These are phyloP conservation scores for Hipparchia semele DNA, from an alignment of 2,888 invertebrate genomes.

Conservation along the genomic window DNA sequence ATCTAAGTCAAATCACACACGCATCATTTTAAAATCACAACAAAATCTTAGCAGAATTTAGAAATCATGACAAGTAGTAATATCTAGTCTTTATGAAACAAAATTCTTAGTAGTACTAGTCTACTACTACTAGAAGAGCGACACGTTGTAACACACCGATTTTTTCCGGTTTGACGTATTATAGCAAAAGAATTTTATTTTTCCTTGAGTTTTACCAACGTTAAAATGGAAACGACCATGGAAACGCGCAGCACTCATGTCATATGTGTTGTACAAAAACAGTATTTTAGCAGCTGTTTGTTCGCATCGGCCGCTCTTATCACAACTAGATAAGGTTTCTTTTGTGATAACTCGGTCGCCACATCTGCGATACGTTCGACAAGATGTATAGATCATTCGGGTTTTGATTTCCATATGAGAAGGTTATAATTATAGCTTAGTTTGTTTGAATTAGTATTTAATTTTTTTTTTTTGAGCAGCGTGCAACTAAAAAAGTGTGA, in stretches of 20 bases:
- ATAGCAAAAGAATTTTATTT: too few species aligned
- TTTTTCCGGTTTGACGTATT: too few species aligned
- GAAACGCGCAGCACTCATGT: conserved; percentile 24
- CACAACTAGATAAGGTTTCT: conserved; percentile 34
- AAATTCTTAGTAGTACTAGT: too few species aligned
- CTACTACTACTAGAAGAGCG: too few species aligned
- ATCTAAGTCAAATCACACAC: too few species aligned
- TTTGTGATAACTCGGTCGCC: conserved; percentile 30
- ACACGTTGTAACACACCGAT: too few species aligned
- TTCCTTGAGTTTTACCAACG: not conserved
- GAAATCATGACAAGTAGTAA: too few species aligned
- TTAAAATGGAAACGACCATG: conserved; percentile 11
- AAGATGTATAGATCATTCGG: conserved; percentile 19
- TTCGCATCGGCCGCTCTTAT: conserved; percentile 29
- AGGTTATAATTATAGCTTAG: conserved; percentile 19
- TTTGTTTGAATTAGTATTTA: not conserved
- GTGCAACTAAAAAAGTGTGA: not conserved
- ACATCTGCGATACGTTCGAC: not conserved
- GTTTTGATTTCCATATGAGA: conserved; percentile 9
- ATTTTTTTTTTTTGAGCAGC: not conserved
- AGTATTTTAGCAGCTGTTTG: conserved; percentile 18
- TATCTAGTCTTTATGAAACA: too few species aligned
- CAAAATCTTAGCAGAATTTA: too few species aligned
- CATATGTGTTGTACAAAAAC: conserved; percentile 16
- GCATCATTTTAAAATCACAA: too few species aligned